phyloP scores from a whole-genome alignment of 2,113 vertebrate species.

The Platysternon megacephalum region DNA sequence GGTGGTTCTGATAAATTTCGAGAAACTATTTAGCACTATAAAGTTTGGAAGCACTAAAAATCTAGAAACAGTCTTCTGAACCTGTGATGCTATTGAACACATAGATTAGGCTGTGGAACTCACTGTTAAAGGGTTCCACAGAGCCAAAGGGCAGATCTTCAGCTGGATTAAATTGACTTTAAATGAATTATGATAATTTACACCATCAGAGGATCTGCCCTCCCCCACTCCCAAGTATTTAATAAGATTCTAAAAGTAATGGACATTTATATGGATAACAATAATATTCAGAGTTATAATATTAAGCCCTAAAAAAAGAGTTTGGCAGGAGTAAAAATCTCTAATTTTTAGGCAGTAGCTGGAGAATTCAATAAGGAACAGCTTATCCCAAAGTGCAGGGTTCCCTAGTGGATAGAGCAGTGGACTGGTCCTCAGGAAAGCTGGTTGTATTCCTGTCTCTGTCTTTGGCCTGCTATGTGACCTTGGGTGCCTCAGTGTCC shows the following conservation, averaged over 20 bases:
- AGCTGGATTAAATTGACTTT: no score
- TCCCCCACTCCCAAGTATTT: background rate
- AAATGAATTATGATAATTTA: background rate
- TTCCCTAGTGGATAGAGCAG: no score
- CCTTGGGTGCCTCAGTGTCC: no score
- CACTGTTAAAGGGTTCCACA: background rate
- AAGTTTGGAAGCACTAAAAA: background rate
- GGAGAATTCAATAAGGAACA: no score
- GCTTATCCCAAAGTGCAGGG: no score
- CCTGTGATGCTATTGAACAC: rapidly evolving
- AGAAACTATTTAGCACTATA: background rate
- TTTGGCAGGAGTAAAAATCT: background rate
- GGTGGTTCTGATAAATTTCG: background rate
- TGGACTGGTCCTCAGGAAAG: no score
- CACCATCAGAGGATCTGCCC: background rate
- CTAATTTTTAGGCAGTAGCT: background rate
- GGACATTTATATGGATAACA: background rate
- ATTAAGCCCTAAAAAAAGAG: background rate
- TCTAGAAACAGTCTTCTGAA: background rate
- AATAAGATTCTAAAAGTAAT: background rate
- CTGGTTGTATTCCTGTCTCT: no score
- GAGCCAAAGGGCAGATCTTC: background rate
- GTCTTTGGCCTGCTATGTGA: no score
- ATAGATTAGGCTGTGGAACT: background rate
- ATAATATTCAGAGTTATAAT: background rate